These are phyloP conservation scores for Hirtodrosophila cameraria DNA, from an alignment of 2,888 invertebrate genomes.

Conservation along the genomic window DNA sequence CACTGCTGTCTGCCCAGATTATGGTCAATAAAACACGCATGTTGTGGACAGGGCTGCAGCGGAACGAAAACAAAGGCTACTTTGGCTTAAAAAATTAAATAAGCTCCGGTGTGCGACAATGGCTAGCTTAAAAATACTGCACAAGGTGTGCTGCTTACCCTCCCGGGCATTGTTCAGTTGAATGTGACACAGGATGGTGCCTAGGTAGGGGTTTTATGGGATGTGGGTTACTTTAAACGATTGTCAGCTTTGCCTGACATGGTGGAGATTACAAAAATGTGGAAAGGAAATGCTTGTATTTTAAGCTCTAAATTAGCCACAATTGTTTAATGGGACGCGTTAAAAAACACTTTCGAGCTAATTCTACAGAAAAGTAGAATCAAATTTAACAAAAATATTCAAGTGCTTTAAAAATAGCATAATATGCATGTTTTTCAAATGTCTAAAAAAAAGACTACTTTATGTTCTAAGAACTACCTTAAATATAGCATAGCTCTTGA, in stretches of 20 bases:
- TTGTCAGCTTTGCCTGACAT: constrained; percentile 21
- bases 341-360: too few relatives aligned
- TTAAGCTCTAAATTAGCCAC: constrained; percentile 10
- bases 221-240: constrained; percentile 18
- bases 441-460: too few relatives aligned
- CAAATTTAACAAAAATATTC: too few relatives aligned
- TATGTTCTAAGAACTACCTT: too few relatives aligned
- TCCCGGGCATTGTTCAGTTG: constrained; percentile 17
- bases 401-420: too few relatives aligned
- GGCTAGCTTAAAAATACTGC: constrained; percentile 40
- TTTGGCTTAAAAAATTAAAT: constrained; percentile 50
- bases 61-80: constrained; percentile 14
- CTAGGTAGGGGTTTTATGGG: constrained; percentile 36
- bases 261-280: constrained; percentile 47
- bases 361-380: too few relatives aligned
- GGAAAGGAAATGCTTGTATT: constrained; percentile 5
- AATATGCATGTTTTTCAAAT: too few relatives aligned
- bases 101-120: constrained; percentile 37
- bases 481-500: too few relatives aligned
- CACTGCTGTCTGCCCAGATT: constrained; percentile 40
- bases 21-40: constrained; percentile 68
- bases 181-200: constrained; percentile 4
- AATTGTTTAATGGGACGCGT: constrained; percentile 8
- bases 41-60: constrained; percentile 12
- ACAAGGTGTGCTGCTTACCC: constrained; percentile 22